Conservation (phyloP, 1,140 invertebrate species). For the Ceratosolen fusciceps region DNA sequence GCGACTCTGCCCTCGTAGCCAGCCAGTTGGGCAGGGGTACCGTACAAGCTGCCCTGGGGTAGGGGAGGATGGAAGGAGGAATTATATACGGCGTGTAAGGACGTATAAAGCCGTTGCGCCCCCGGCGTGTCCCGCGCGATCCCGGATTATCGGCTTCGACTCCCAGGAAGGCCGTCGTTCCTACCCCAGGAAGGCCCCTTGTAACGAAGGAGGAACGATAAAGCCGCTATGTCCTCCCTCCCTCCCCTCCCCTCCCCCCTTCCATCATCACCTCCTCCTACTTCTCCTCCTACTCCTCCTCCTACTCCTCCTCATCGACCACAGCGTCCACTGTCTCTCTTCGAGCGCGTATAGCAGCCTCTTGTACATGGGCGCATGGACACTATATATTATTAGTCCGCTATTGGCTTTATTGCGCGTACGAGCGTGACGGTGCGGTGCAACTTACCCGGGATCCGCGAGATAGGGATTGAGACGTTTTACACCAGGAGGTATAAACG, state of each 20-base stretch:
- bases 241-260: not conserved
- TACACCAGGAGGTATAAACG: slow-evolving; percentile 30
- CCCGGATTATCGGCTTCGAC: slow-evolving; percentile 66
- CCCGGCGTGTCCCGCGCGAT: slow-evolving; percentile 68
- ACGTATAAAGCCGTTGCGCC: slow-evolving; percentile 72
- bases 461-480: slow-evolving; percentile 46
- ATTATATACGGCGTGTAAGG: slow-evolving; percentile 68
- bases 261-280: not conserved
- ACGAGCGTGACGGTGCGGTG: slow-evolving; percentile 30
- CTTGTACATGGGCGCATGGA: slow-evolving; percentile 61
- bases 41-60: too few relatives aligned
- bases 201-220: slow-evolving; percentile 68
- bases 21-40: too few relatives aligned
- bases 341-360: slow-evolving; percentile 17
- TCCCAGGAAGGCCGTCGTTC: slow-evolving; percentile 59
- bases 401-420: slow-evolving; percentile 47
- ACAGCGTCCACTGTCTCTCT: not conserved
- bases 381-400: slow-evolving; percentile 66
- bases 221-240: slow-evolving; percentile 53
- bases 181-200: slow-evolving; percentile 62
- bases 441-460: slow-evolving; percentile 24
- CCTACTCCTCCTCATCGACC: slow-evolving; percentile 24
- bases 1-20: not conserved
- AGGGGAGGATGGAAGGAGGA: not conserved
- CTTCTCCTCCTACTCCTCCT: not conserved